Conservation (phyloP, 37 sponge, comb jelly and placozoan species). For the Dysidea cf. avara region DNA sequence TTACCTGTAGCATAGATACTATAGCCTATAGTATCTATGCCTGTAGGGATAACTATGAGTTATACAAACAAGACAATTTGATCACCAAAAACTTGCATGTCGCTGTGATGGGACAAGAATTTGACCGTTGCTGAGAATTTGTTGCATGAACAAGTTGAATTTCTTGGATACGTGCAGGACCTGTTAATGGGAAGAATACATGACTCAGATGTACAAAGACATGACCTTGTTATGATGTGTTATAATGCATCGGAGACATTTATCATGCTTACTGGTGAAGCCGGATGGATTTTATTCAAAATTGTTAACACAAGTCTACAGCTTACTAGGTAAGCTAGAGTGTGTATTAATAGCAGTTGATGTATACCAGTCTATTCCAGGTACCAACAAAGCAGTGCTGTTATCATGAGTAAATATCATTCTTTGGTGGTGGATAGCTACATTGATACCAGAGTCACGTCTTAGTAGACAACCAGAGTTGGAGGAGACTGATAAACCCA, state of each 20-base stretch:
- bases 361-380: too few species aligned
- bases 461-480: slow-evolving; percentile 54
- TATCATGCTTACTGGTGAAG: slow-evolving; percentile 75
- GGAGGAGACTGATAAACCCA: slow-evolving; percentile 43
- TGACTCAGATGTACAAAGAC: slow-evolving; percentile 43
- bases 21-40: too few species aligned
- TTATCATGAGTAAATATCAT: slow-evolving; percentile 59
- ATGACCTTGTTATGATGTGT: slow-evolving; percentile 79
- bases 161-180: slow-evolving; percentile 53
- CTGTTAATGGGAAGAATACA: slow-evolving; percentile 60
- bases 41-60: too few species aligned
- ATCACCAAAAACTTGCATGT: too few species aligned
- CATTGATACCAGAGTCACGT: slow-evolving; percentile 32
- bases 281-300: slow-evolving; percentile 88
- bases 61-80: too few species aligned
- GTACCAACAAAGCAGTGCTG: slow-evolving; percentile 73
- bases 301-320: slow-evolving; percentile 56
- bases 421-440: neutral
- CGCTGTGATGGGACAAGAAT: slow-evolving; percentile 86
- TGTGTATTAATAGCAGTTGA: too few species aligned
- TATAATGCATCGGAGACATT: slow-evolving; percentile 95
- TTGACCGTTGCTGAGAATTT: slow-evolving; percentile 68
- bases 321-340: slow-evolving; percentile 37
- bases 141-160: slow-evolving; percentile 20
- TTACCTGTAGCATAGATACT: slow-evolving; percentile 31